Percentiles rank a stretch among this genome's conserved stretches.
Evolutionary conservation across 2,797 vertebrate species (phyloP).

Genomic region (Urophycis tenuis): DNA sequence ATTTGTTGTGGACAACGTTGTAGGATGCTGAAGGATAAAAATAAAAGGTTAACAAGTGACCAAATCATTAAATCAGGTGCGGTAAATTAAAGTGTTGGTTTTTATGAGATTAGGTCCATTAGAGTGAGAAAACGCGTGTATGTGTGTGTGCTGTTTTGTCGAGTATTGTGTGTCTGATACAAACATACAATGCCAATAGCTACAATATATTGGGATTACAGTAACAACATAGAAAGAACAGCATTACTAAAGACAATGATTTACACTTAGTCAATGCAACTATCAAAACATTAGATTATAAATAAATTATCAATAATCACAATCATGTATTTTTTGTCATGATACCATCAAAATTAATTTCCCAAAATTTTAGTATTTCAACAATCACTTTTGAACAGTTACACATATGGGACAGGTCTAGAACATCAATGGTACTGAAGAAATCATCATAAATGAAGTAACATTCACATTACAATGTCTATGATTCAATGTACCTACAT

Average conservation of each 20-base stretch:
- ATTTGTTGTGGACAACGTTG: slow-evolving; percentile 35
- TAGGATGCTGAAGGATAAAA: slow-evolving; percentile 45
- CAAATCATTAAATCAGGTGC: slow-evolving; percentile 48
- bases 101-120: slow-evolving; percentile 71
- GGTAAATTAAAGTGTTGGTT: slow-evolving; percentile 59
- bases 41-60: slow-evolving; percentile 49
- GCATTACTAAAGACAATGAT: slow-evolving; percentile 74
- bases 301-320: slow-evolving; percentile 72
- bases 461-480: slow-evolving; percentile 63
- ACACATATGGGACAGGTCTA: slow-evolving; percentile 66
- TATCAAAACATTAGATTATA: slow-evolving; percentile 72
- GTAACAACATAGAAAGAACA: slow-evolving; percentile 74
- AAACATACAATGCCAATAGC: slow-evolving; percentile 71
- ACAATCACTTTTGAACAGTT: slow-evolving; percentile 70
- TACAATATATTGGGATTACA: slow-evolving; percentile 73
- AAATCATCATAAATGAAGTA: slow-evolving; percentile 58
- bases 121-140: slow-evolving; percentile 52
- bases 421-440: slow-evolving; percentile 65
- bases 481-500: slow-evolving; percentile 62
- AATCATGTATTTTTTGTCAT: slow-evolving; percentile 69
- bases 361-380: slow-evolving; percentile 61
- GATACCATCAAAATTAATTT: slow-evolving; percentile 65
- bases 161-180: slow-evolving; percentile 63
- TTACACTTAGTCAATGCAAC: slow-evolving; percentile 72
- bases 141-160: slow-evolving; percentile 55